Percentiles rank a stretch among this genome's conserved stretches.
These are phyloP conservation scores for Shinisaurus crocodilurus DNA, from an alignment of 2,113 vertebrate species.

Conservation along the genomic window DNA sequence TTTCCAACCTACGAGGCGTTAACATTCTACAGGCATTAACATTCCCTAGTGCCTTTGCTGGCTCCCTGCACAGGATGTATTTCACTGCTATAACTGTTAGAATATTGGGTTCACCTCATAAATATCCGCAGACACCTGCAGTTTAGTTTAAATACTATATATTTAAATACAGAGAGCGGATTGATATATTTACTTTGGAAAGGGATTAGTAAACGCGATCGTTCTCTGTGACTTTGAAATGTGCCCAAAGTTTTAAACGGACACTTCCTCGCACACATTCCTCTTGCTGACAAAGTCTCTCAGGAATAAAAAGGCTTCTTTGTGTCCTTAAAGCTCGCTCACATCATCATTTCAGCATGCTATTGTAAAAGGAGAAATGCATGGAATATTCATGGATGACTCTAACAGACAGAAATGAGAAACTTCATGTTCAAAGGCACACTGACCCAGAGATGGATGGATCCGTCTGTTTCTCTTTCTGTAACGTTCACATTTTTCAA, in stretches of 20 bases:
- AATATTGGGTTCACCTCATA: constrained; percentile 64
- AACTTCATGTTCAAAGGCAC: not conserved
- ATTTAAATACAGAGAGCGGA: constrained; percentile 48
- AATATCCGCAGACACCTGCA: constrained; percentile 73
- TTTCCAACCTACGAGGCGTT: constrained; percentile 64
- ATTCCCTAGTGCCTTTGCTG: constrained; percentile 47
- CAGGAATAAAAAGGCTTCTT: not conserved
- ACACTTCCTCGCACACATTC: not conserved
- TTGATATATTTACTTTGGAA: constrained; percentile 53
- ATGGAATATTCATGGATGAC: not conserved
- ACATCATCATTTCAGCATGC: not conserved
- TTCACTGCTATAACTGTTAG: constrained; percentile 66
- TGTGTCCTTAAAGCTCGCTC: accelerated
- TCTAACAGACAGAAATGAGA: not conserved
- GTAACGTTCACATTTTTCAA: no score
- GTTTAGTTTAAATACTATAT: constrained; percentile 42
- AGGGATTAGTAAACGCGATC: constrained; percentile 43
- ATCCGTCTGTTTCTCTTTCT: no score
- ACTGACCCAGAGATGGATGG: no score
- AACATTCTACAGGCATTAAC: constrained; percentile 69
- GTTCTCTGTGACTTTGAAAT: constrained; percentile 26
- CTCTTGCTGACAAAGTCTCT: not conserved
- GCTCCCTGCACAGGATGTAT: constrained; percentile 62
- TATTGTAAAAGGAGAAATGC: not conserved
- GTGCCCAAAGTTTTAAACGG: not conserved